These are phyloP conservation scores for Kryptopterus vitreolus DNA, from an alignment of 2,797 vertebrate genomes.

Conservation along the genomic window DNA sequence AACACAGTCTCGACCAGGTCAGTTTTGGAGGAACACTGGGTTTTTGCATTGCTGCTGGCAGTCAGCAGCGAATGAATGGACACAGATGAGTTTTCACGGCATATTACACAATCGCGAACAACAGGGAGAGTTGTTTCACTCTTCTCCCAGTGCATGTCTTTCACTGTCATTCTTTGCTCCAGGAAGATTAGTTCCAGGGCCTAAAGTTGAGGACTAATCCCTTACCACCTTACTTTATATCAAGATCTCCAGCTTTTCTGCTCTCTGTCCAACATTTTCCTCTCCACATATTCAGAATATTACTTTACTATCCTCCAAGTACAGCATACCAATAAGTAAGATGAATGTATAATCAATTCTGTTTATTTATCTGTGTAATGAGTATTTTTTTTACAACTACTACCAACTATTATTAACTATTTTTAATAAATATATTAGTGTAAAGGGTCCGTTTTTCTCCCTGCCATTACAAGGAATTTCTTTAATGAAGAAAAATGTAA, in stretches of 20 bases:
- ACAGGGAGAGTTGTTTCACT: slow-evolving; percentile 17
- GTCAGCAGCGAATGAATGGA: slow-evolving; percentile 28
- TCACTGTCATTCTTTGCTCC: slow-evolving; percentile 27
- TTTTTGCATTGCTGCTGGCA: slow-evolving; percentile 37
- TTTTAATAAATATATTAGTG: not conserved
- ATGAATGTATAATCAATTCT: not conserved
- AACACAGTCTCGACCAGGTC: slow-evolving; percentile 21
- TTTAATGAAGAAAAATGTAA: not conserved
- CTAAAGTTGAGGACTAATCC: slow-evolving; percentile 26
- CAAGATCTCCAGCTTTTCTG: slow-evolving; percentile 25
- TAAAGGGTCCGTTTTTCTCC: not conserved
- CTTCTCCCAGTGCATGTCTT: slow-evolving; percentile 25
- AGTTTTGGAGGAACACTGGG: slow-evolving; percentile 18
- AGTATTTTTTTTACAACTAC: not conserved
- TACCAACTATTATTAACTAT: not conserved
- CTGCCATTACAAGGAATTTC: not conserved
- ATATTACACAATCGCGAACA: slow-evolving; percentile 30
- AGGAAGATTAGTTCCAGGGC: slow-evolving; percentile 41
- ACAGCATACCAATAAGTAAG: not conserved
- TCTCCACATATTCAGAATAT: not conserved
- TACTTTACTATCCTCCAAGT: not conserved
- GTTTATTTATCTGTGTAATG: not conserved
- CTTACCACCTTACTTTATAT: slow-evolving; percentile 18
- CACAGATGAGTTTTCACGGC: slow-evolving; percentile 42
- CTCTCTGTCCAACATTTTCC: not conserved